Conservation (phyloP, 2,797 vertebrate species). For the Melanogrammus aeglefinus region DNA sequence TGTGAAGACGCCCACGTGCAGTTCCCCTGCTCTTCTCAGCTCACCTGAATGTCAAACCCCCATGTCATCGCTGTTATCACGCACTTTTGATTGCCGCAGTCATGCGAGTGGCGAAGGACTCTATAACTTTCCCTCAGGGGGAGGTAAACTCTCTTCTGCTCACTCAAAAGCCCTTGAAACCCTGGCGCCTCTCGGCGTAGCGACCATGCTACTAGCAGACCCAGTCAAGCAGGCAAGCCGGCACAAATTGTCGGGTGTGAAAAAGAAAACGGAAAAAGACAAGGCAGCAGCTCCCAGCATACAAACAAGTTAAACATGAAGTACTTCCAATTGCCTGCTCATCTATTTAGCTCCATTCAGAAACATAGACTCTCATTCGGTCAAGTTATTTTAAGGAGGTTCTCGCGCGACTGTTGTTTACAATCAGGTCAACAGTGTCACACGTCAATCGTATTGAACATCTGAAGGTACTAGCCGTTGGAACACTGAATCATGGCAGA, state of each 20-base stretch:
- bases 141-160: background rate
- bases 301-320: background rate
- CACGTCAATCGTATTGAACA: background rate
- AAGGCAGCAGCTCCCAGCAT: background rate
- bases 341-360: background rate
- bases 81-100: background rate
- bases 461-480: background rate
- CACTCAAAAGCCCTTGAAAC: slow-evolving; percentile 1
- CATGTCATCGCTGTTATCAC: background rate
- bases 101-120: slow-evolving; percentile 4
- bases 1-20: background rate
- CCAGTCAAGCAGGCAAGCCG: background rate
- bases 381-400: background rate
- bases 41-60: background rate
- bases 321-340: background rate
- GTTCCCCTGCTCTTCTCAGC: background rate
- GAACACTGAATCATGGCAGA: background rate
- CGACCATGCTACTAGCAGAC: background rate
- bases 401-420: background rate
- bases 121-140: slow-evolving; percentile 1
- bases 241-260: background rate
- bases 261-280: background rate
- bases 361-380: background rate
- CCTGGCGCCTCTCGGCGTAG: background rate
- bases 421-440: background rate